Evolutionary conservation across 2,888 invertebrate species (phyloP), one percentile per base, ranked within the genome.

Genomic region (Tenthredo amoena): DNA sequence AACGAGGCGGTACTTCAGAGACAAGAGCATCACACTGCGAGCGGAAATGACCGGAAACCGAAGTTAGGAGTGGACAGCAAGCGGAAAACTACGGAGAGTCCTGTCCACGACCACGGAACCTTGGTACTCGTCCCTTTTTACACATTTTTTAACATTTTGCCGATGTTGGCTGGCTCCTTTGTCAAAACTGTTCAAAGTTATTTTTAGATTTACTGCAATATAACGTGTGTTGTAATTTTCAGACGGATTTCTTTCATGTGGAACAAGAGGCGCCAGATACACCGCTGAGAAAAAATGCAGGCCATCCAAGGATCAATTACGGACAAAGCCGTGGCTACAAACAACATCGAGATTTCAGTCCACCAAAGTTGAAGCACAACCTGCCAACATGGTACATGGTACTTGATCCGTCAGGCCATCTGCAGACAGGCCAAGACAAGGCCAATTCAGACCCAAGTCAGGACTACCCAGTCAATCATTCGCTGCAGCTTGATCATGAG

Each of bases 221-320:
- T 34, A 77, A 77, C 34, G 12, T 10, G 55, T 34, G 5, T 55
- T 31, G 18, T 31, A 26, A 40, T 62, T 81, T 81, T 81, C 43
- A 81, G 81, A 15, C 37, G 26, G 40, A 62, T 40, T 62, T 62
- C 37, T 1, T 34, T 55, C 50, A 31, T 47, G 55, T 77, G 31
- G 9, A 77, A 55, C 50, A 18, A 18, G 9, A 18, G n/a, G 34
- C 10, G 15, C 55, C 55, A 4, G n/a, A 55, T 34, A n/a, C 4
- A 50, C 55, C 31, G 31, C 1, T 15, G 40, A 40, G 50, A 26
- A 81, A 62, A 43, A 81, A 62, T 40, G 62, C 62, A 10, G 62
- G 40, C 15, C 58, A 62, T 18, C 81, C 81, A 1, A 62, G 40
- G 62, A 81, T 81, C 62, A 81, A 81, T 58, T 81, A 81, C 15